Percentiles rank a stretch among this genome's conserved stretches.
These are phyloP conservation scores for Tiliqua scincoides DNA, from an alignment of 2,113 vertebrate species.

Conservation along the genomic window DNA sequence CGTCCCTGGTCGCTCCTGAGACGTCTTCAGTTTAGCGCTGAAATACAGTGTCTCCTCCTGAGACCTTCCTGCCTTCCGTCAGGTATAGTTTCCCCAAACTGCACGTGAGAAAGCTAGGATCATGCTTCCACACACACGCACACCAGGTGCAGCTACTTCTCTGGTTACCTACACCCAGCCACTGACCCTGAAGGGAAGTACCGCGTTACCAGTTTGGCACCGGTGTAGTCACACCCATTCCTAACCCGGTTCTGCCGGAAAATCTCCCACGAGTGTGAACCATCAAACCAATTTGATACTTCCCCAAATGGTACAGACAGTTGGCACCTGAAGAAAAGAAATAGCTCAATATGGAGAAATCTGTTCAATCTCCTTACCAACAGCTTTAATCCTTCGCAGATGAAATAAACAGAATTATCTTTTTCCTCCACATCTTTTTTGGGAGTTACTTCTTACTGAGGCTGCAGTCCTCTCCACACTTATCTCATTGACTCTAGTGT, in stretches of 20 bases:
- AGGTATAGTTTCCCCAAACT: too few species aligned
- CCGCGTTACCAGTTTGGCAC: too few species aligned
- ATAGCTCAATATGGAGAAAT: background rate
- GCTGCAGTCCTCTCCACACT: too few species aligned
- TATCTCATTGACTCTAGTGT: too few species aligned
- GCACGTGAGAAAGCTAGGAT: too few species aligned
- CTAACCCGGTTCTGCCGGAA: too few species aligned
- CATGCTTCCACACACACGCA: background rate
- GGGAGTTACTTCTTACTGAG: background rate
- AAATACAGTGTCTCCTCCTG: background rate
- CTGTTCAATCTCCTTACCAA: background rate
- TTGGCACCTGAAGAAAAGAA: background rate
- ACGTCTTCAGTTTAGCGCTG: background rate
- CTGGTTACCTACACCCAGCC: background rate
- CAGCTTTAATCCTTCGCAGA: too few species aligned
- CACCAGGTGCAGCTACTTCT: background rate
- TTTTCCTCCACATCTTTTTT: background rate
- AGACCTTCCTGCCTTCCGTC: background rate
- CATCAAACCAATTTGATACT: background rate
- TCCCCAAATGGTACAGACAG: background rate
- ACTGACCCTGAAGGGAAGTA: background rate
- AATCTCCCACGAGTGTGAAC: background rate
- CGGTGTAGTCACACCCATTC: fast-evolving
- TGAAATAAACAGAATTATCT: background rate
- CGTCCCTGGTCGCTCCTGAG: too few species aligned